A percentile compares a stretch with the other conserved stretches of the same genome.
phyloP scores from a whole-genome alignment of 1,140 invertebrate species.

The Medauroidea extradentata region DNA sequence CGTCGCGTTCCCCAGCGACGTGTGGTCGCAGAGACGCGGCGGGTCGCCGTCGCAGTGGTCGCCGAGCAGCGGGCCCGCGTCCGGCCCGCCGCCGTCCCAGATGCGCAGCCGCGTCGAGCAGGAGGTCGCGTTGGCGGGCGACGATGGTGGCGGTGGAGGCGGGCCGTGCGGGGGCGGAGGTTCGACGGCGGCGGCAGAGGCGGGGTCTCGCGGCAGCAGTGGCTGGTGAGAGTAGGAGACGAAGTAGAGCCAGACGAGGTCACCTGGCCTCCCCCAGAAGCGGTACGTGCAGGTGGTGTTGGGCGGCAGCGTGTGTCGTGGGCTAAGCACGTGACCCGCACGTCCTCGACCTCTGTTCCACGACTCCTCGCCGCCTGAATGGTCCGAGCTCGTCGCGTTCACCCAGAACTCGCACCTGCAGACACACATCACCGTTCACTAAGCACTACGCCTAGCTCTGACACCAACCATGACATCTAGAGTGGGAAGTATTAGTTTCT shows the following conservation, averaged over 20 bases:
- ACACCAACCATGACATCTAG: too few species aligned
- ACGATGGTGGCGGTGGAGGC: slow-evolving; percentile 35
- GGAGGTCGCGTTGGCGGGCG: slow-evolving; percentile 1
- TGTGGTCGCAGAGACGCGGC: slow-evolving; percentile 75
- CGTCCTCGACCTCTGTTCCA: slow-evolving; percentile 47
- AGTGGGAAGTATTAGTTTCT: too few species aligned
- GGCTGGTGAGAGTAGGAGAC: slow-evolving; percentile 67
- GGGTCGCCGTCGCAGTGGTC: slow-evolving; percentile 70
- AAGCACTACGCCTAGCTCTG: too few species aligned
- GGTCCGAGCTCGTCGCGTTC: slow-evolving; percentile 55
- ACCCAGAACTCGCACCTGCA: slow-evolving; percentile 65
- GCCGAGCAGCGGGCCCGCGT: slow-evolving; percentile 45
- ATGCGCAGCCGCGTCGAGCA: slow-evolving; percentile 58
- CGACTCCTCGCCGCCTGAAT: slow-evolving; percentile 32
- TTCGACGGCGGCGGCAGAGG: background rate
- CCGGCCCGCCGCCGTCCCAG: slow-evolving; percentile 49
- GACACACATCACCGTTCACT: too few species aligned
- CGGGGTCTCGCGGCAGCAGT: background rate
- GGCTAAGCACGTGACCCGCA: slow-evolving; percentile 63
- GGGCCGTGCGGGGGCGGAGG: background rate
- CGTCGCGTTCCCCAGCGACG: slow-evolving; percentile 67
- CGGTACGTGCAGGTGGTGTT: slow-evolving; percentile 83
- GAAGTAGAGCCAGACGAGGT: slow-evolving; percentile 84
- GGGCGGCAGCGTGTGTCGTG: slow-evolving; percentile 75
- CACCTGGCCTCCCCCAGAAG: slow-evolving; percentile 69